phyloP scores from a whole-genome alignment of 2,113 vertebrate genomes.

The Sigmodon hispidus region DNA sequence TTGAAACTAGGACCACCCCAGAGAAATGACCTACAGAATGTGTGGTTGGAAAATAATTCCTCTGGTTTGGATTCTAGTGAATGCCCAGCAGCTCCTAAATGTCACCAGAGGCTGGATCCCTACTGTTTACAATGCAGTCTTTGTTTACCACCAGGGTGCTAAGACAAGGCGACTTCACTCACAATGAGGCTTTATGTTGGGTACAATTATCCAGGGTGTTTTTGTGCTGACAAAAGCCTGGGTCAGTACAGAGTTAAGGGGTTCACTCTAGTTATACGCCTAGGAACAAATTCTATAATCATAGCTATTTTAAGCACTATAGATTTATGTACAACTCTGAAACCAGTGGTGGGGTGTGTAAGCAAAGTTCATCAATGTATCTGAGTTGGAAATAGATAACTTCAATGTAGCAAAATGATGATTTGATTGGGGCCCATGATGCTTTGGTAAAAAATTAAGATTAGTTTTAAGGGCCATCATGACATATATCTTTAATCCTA shows the following conservation, averaged over 20 bases:
- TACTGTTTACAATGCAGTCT: not conserved
- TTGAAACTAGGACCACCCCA: not conserved
- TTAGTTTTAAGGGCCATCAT: not conserved
- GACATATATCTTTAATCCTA: not conserved
- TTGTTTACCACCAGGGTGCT: not conserved
- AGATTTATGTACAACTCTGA: not conserved
- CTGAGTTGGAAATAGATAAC: not conserved
- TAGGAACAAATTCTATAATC: not conserved
- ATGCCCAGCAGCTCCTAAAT: not conserved
- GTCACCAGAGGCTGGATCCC: not conserved
- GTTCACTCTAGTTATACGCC: not conserved
- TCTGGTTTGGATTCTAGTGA: fast-evolving
- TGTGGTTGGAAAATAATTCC: not conserved
- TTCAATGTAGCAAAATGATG: fast-evolving
- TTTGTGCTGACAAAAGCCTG: not conserved
- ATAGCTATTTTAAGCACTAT: not conserved
- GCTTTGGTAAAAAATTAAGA: not conserved
- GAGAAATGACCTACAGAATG: not conserved
- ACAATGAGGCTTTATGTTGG: conserved; percentile 13
- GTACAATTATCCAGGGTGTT: conserved; percentile 23
- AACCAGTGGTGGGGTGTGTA: not conserved
- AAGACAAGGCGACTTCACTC: not conserved
- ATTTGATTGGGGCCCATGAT: fast-evolving
- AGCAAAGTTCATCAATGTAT: not conserved
- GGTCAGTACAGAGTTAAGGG: not conserved